phyloP scores from a whole-genome alignment of 2,797 vertebrate genomes.

The Hoplostethus mediterraneus region DNA sequence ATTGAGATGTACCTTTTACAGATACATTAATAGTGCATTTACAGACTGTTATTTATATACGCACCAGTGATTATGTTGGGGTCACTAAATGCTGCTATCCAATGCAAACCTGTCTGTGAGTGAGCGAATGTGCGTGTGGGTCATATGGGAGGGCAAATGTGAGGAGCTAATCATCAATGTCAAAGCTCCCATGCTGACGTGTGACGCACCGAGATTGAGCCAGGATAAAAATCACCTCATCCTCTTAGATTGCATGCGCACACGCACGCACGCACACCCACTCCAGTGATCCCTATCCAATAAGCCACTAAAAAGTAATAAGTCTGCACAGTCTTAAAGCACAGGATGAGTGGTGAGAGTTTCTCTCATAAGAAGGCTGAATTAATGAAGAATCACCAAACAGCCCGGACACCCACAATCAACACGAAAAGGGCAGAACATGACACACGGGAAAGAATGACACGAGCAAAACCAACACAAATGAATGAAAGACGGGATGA shows the following conservation, averaged over 20 bases:
- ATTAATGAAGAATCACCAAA: constrained; percentile 8
- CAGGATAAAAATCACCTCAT: constrained; percentile 24
- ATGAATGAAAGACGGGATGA: constrained; percentile 33
- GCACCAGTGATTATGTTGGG: not conserved
- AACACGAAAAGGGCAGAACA: not conserved
- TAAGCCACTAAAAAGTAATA: constrained; percentile 11
- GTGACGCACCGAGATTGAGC: constrained; percentile 21
- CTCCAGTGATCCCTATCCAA: constrained; percentile 8
- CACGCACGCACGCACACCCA: constrained; percentile 18
- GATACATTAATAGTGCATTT: not conserved
- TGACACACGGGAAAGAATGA: constrained; percentile 2
- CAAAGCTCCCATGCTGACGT: constrained; percentile 35
- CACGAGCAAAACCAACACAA: constrained; percentile 35
- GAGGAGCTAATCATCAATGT: constrained; percentile 13
- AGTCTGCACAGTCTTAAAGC: constrained; percentile 1
- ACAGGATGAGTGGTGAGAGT: constrained; percentile 27
- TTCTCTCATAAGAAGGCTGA: constrained; percentile 6
- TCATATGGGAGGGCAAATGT: not conserved
- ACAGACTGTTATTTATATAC: not conserved
- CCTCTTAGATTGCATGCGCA: constrained; percentile 42
- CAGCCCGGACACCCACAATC: constrained; percentile 2
- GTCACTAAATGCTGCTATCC: constrained; percentile 15
- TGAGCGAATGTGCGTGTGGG: not conserved
- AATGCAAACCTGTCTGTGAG: not conserved
- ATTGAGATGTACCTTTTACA: not conserved